Evolutionary conservation across 1,140 invertebrate species (phyloP).

Genomic region (Stegodyphus mimosarum): DNA sequence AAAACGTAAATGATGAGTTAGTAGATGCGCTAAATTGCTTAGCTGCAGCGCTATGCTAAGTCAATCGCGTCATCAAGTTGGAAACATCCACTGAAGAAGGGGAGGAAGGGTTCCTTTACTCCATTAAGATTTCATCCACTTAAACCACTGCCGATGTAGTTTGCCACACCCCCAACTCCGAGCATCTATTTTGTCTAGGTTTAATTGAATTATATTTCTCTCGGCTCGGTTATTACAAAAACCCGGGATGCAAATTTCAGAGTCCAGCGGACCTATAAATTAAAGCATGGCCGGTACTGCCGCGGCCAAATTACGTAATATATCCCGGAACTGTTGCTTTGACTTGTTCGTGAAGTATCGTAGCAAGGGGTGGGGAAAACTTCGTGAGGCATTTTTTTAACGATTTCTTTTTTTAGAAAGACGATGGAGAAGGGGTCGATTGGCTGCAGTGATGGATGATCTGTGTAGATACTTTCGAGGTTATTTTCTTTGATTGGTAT

Average conservation of each 20-base stretch:
- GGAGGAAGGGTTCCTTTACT: background rate
- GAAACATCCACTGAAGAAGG: no score
- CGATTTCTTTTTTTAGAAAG: conserved; percentile 5
- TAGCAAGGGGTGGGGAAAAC: background rate
- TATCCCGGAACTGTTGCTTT: conserved; percentile 26
- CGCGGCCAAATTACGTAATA: conserved; percentile 16
- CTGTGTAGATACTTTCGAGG: background rate
- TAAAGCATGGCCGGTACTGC: background rate
- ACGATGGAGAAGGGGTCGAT: conserved; percentile 7
- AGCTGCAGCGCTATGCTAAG: no score
- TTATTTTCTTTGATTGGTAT: background rate
- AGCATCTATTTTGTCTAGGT: background rate
- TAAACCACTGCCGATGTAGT: background rate
- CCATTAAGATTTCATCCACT: no score
- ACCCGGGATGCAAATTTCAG: conserved; percentile 14
- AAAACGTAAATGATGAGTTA: no score
- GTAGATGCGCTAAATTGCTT: no score
- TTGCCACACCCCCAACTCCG: background rate
- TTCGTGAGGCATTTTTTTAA: conserved; percentile 15
- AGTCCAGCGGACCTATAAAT: conserved; percentile 16
- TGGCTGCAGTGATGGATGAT: conserved; percentile 23
- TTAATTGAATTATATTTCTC: conserved; percentile 20
- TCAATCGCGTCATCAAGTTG: no score
- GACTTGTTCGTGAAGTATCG: conserved; percentile 37
- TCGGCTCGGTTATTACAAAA: background rate